Evolutionary conservation across 2,888 invertebrate species (phyloP), one percentile per base, ranked within the genome.

Genomic region (Macaria liturata): DNA sequence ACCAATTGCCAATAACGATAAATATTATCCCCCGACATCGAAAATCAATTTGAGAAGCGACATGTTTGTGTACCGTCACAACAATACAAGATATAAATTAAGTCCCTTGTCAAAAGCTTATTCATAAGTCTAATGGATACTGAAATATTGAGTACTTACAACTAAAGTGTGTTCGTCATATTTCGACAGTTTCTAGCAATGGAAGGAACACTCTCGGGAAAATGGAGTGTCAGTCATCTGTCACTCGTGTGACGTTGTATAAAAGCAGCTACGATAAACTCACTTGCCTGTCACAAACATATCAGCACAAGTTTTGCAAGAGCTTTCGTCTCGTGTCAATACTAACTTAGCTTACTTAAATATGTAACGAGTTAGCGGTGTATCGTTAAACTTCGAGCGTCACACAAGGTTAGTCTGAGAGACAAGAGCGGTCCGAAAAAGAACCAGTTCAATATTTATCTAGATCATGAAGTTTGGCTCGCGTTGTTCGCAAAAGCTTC

Each of bases 311-410:
- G 57, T 62, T 61, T 53, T 49, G 49, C 46, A 43, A 65, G 56
- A 62, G 64, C 65, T 64, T 62, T 62, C 54, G 59, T 46, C 52
- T 49, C 59, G 31, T 61, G 56, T 62, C 61, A 61, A 62, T 53
- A 66, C 60, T 20, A 20, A 20, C 20, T 64, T 64, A 55, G 48
- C n/a, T 51, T 59, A 64, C 59, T 57, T 59, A 32, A 46, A 54
- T 51, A 50, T 50, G 57, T 52, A 61, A 48, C 46, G 44, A 45
- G 53, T 56, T 49, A 20, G 20, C 20, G 20, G 2, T 20, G 51
- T 47, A 56, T 46, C 46, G 46, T 34, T 34, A 37, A 59, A 60
- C 59, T 62, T 62, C 54, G 46, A 46, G 20, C 37, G 43, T 50
- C 43, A 54, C 54, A 39, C 34, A 48, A 54, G 49, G 46, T 49